Conservation (phyloP, 2,113 vertebrate species). For the Chloropsis hardwickii region DNA sequence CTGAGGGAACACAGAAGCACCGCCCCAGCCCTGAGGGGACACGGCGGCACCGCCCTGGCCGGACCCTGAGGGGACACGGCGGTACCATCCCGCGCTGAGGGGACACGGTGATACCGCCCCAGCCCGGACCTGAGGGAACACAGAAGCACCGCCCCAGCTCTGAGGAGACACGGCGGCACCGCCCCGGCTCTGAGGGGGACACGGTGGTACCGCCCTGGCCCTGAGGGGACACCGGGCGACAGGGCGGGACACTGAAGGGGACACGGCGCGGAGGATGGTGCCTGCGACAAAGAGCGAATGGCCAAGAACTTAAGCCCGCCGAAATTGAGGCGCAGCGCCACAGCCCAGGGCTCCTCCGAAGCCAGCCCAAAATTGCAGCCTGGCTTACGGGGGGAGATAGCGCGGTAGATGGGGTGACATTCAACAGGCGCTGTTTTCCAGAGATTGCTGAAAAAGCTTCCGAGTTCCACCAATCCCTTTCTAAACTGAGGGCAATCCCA, state of each 20-base stretch:
- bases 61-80: no score
- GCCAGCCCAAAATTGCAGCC: fast-evolving
- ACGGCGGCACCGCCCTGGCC: no score
- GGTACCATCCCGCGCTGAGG: no score
- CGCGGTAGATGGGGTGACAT: fast-evolving
- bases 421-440: not conserved
- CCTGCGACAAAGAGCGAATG: no score
- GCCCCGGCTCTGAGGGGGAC: no score
- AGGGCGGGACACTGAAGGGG: not conserved
- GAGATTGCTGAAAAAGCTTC: not conserved
- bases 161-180: not conserved
- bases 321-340: not conserved
- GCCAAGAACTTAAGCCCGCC: not conserved
- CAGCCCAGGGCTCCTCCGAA: not conserved
- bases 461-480: not conserved
- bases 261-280: not conserved
- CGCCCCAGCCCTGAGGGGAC: not conserved
- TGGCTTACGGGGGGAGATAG: fast-evolving
- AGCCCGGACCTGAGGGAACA: fast-evolving
- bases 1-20: not conserved
- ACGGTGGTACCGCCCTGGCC: not conserved
- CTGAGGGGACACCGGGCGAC: no score
- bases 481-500: not conserved
- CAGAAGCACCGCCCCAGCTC: not conserved
- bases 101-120: no score